A percentile compares a stretch with the other conserved stretches of the same genome.
These are phyloP conservation scores for Amphiprion ocellaris DNA, from an alignment of 2,113 vertebrate genomes.

Conservation along the genomic window DNA sequence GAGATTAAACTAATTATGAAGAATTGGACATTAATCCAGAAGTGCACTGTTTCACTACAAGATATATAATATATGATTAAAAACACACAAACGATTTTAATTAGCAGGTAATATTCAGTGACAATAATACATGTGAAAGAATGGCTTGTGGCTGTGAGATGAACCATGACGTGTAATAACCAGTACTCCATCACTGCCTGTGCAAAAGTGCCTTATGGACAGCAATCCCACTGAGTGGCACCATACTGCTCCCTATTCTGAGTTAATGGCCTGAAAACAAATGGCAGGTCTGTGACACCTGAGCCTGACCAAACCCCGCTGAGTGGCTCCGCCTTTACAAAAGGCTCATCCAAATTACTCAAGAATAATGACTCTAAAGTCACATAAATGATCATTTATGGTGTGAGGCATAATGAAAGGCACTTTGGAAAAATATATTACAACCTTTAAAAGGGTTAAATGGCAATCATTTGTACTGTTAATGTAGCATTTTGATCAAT, in stretches of 20 bases:
- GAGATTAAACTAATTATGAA: not conserved
- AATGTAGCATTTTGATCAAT: not conserved
- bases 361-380: not conserved
- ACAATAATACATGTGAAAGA: slow-evolving; percentile 1
- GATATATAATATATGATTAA: not conserved
- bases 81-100: not conserved
- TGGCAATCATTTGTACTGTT: not conserved
- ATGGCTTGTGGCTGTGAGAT: slow-evolving; percentile 41
- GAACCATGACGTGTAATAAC: slow-evolving; percentile 55
- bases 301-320: slow-evolving; percentile 58
- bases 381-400: slow-evolving; percentile 18
- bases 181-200: slow-evolving; percentile 46
- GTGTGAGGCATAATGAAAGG: not conserved
- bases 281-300: slow-evolving; percentile 75
- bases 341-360: not conserved
- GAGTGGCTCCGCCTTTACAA: slow-evolving; percentile 35
- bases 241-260: slow-evolving; percentile 70
- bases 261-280: slow-evolving; percentile 76
- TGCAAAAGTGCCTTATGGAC: slow-evolving; percentile 58
- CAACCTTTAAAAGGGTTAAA: not conserved
- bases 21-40: not conserved
- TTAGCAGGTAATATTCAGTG: slow-evolving; percentile 1
- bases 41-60: not conserved
- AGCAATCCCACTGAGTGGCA: slow-evolving; percentile 55
- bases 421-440: not conserved